Percentiles rank a stretch among this genome's conserved stretches.
These are phyloP conservation scores for Palloptera scutellata DNA, from an alignment of 2,888 invertebrate species.

Conservation along the genomic window DNA sequence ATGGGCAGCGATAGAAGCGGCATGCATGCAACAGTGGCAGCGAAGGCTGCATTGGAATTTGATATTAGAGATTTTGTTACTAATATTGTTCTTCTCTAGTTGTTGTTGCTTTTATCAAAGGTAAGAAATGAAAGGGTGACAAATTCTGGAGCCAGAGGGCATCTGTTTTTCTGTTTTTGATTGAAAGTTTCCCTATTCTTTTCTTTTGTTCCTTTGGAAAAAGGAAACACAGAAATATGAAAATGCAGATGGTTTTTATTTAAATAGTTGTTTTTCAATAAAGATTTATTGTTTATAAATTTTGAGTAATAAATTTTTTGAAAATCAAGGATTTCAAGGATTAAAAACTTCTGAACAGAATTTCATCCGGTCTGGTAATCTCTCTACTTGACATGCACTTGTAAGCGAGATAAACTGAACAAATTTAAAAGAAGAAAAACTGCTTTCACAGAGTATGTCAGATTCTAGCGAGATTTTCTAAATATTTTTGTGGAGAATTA, in stretches of 20 bases:
- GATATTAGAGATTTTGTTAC: constrained; percentile 14
- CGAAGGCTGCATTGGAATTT: constrained; percentile 16
- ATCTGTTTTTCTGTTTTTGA: constrained; percentile 8
- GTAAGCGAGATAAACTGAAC: too few species aligned
- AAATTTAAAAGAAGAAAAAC: too few species aligned
- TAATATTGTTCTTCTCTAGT: constrained; percentile 14
- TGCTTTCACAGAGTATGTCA: too few species aligned
- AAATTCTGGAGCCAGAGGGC: constrained; percentile 22
- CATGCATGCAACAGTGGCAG: neutral
- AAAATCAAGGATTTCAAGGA: neutral
- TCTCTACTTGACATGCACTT: too few species aligned
- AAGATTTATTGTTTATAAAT: neutral
- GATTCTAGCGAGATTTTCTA: too few species aligned
- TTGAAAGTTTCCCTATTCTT: too few species aligned
- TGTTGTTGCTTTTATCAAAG: neutral
- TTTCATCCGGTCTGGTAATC: too few species aligned
- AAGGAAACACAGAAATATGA: neutral
- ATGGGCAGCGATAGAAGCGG: too few species aligned
- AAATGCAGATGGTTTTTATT: constrained; percentile 25
- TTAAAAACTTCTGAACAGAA: too few species aligned
- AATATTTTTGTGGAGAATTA: neutral
- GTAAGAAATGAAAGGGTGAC: constrained; percentile 25
- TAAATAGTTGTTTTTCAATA: too few species aligned
- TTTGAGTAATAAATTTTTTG: neutral
- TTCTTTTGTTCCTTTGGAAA: too few species aligned